phyloP scores from a whole-genome alignment of 2,797 vertebrate species.

The Hydrophis major region DNA sequence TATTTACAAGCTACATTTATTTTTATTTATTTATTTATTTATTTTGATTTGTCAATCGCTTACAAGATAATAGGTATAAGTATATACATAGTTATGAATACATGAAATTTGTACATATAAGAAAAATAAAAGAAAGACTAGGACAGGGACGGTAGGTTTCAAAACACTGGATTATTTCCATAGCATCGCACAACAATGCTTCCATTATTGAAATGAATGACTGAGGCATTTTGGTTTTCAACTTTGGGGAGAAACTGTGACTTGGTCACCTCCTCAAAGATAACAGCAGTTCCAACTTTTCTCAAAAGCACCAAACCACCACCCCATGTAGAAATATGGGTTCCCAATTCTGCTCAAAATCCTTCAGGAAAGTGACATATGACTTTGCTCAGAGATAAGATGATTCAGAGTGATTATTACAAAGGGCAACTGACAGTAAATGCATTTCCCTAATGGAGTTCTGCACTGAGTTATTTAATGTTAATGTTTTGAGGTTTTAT shows the following conservation, averaged over 20 bases:
- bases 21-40: no score
- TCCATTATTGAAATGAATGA: neutral
- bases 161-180: neutral
- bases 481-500: neutral
- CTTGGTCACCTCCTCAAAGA: neutral
- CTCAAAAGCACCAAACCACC: neutral
- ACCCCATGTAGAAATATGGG: neutral
- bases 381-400: neutral
- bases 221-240: neutral
- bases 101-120: no score
- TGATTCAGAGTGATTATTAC: constrained; percentile 5
- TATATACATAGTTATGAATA: no score
- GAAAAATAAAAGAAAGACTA: no score
- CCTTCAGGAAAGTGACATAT: neutral
- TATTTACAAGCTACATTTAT: neutral
- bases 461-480: neutral
- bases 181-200: neutral
- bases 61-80: no score
- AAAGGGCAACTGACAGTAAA: neutral
- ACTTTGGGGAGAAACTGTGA: neutral
- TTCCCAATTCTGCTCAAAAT: neutral
- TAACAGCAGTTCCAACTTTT: neutral
- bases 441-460: neutral
- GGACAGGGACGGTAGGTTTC: neutral
- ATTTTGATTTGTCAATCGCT: no score